Base-by-base conservation (phyloP, 2,113 vertebrate species). In the Psettodes erumei region DNA sequence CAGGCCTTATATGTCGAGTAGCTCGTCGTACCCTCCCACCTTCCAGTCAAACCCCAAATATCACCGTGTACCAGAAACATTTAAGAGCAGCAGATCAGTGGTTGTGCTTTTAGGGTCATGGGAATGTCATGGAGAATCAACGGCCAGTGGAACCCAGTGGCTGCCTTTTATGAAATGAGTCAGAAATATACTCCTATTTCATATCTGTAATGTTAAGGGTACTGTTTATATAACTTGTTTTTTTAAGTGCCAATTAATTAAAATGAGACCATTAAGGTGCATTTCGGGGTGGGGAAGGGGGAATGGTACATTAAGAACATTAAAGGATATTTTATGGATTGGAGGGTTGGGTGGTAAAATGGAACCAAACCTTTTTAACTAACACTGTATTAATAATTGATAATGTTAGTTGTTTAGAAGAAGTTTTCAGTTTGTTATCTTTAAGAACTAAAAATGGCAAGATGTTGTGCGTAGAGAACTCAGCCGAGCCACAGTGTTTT, bases 341-440 rank as follows among this genome's bases (percentile, higher is more conserved):
- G 4, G 10, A 38, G 47, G 45, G 9, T 10, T 43, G 85, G 69
- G 56, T 33, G 71, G 70, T 87, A 80, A 90, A 91, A 87, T 82
- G 82, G 88, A 90, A 88, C 88, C 90, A 92, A 92, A 92, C 83
- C 71, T 75, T 92, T 93, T 93, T 93, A 91, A 94, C 92, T 94
- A 94, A 94, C 93, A 94, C 89, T 93, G 91, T 95, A 94, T 94
- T 94, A 94, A 93, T 94, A 93, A 93, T 93, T 93, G 91, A 93
- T 94, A 94, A 94, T 93, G 90, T 94, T 94, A 94, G 92, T 91
- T 90, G 91, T 93, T 86, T 97, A 97, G 96, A 93, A 92, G 92
- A 94, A 95, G 94, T 94, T 94, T 96, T 95, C 90, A 91, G 93
- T 96, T 95, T 95, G 94, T 96, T 96, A 96, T 95, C 94, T 96